Percentiles rank a stretch among this genome's conserved stretches.
Conservation (phyloP, 2,113 vertebrate species). For the Triplophysa tibetana region DNA sequence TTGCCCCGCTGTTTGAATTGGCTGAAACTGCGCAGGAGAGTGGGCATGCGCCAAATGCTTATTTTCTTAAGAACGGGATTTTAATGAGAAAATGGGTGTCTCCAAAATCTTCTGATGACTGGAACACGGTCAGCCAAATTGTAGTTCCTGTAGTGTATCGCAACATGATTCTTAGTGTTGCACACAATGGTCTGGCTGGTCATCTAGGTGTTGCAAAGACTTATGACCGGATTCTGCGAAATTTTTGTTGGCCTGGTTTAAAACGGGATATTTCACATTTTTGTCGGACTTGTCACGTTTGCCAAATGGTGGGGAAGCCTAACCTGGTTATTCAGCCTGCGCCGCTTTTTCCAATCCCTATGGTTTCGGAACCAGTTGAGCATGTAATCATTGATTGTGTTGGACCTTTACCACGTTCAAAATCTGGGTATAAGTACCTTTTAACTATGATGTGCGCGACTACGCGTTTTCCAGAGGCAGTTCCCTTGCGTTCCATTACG, state of each 20-base stretch:
- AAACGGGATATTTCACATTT: not conserved
- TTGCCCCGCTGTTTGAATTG: not conserved
- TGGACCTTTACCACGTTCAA: not conserved
- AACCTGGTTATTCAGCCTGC: not conserved
- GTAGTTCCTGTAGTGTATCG: not conserved
- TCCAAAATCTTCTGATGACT: not conserved
- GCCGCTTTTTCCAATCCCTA: not conserved
- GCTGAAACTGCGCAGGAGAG: too few species aligned
- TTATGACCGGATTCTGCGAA: not conserved
- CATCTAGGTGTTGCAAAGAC: not conserved
- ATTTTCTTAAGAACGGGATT: not conserved
- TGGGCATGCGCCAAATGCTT: not conserved
- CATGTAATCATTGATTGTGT: not conserved
- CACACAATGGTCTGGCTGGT: not conserved
- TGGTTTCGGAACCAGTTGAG: not conserved
- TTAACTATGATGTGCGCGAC: too few species aligned
- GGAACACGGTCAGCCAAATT: not conserved
- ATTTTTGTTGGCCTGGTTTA: not conserved
- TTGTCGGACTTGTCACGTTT: not conserved
- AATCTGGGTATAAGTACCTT: not conserved
- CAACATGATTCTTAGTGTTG: not conserved
- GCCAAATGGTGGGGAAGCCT: not conserved
- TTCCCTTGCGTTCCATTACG: not conserved
- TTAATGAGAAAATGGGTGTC: not conserved
- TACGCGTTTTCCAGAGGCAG: not conserved